Evolutionary conservation across 2,113 vertebrate species (phyloP), one percentile per base, ranked within the genome.

Genomic region (Scomber japonicus): DNA sequence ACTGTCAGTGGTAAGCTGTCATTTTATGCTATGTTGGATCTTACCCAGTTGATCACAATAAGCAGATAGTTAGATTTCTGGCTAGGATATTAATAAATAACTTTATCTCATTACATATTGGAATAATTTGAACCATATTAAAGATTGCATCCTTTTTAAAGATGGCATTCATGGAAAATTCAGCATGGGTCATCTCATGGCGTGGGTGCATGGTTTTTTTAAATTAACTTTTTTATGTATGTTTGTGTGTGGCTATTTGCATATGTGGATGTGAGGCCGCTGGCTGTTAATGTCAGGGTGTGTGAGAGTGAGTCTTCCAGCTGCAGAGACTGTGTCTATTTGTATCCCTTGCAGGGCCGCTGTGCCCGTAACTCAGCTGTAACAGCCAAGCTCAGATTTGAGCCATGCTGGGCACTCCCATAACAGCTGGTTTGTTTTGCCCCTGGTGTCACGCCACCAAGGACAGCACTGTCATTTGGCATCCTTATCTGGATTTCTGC

Each of bases 401-500:
- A 71, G 69, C 75, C 83, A 62, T 15, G 49, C 78, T 78, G 83
- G 89, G 64, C 85, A 84, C 87, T 91, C 87, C 89, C 90, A 91
- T 69, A 89, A 89, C 89, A 91, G 84, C 83, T 89, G 89, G 67
- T 89, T 92, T 90, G 83, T 91, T 91, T 89, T 84, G 83, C 71
- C 70, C 63, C 80, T 59, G 59, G 75, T 92, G 91, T 91, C 91
- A 93, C 83, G 88, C 89, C 68, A 93, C 75, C 13, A 54, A 71
- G 69, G 78, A 72, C 77, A 70, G 71, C 78, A 15, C 85, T 93
- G 86, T 83, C 88, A 82, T 88, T 90, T 91, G 71, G 71, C 45
- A 71, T 81, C 75, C 63, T 85, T 88, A 87, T 91, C 89, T 84
- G 76, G 78, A 71, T 82, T 64, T 72, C 59, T 65, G 44, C 78